Conservation (phyloP, 2,113 vertebrate genomes). For the Oncorhynchus nerka region DNA sequence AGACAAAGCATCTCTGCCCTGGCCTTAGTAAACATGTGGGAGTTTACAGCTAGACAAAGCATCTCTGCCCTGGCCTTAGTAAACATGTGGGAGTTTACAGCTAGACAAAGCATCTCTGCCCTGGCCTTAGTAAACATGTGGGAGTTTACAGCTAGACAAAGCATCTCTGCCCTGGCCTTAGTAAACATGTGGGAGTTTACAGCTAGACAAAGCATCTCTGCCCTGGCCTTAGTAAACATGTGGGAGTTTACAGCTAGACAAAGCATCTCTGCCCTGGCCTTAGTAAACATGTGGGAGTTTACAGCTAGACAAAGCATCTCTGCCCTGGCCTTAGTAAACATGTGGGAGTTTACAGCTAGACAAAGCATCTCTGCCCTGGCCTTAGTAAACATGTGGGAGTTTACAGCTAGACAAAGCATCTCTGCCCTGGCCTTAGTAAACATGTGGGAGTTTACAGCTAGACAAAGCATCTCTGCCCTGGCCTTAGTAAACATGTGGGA, state of each 20-base stretch:
- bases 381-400: conserved; percentile 36
- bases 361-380: not conserved
- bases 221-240: conserved; percentile 10
- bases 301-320: conserved; percentile 14
- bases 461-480: conserved; percentile 6
- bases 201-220: conserved; percentile 12
- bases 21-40: too few relatives aligned
- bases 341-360: conserved; percentile 37
- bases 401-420: conserved; percentile 18
- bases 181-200: conserved; percentile 39
- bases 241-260: conserved; percentile 37
- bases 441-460: conserved; percentile 41
- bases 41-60: conserved; percentile 28
- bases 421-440: too few relatives aligned
- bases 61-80: too few relatives aligned
- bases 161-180: too few relatives aligned
- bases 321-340: conserved; percentile 1
- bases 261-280: not conserved
- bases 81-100: conserved; percentile 39
- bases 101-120: conserved; percentile 12
- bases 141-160: conserved; percentile 34
- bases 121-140: conserved; percentile 21
- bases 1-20: conserved; percentile 21
- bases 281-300: conserved; percentile 38
- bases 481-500: conserved; percentile 32